These are phyloP conservation scores for Acrobasis consociella DNA, from an alignment of 2,888 invertebrate genomes.

Conservation along the genomic window DNA sequence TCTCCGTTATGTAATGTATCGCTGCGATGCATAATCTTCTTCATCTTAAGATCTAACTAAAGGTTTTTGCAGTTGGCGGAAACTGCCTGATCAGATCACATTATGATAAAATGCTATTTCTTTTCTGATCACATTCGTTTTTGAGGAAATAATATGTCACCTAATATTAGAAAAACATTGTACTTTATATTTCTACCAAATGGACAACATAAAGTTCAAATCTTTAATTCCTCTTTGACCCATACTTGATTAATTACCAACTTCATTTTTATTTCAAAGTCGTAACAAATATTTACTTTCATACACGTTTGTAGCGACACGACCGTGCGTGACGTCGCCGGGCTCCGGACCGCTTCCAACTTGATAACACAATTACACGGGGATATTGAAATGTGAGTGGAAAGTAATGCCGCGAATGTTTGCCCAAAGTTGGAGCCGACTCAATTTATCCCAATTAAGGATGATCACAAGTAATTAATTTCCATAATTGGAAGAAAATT, in stretches of 20 bases:
- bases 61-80: too few species aligned
- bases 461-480: constrained; percentile 62
- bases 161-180: too few species aligned
- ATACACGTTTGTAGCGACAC: background rate
- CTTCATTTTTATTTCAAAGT: too few species aligned
- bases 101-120: too few species aligned
- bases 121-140: too few species aligned
- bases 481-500: constrained; percentile 60
- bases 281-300: too few species aligned
- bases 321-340: background rate
- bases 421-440: constrained; percentile 34
- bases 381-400: constrained; percentile 22
- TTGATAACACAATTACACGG: constrained; percentile 2
- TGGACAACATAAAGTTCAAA: too few species aligned
- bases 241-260: too few species aligned
- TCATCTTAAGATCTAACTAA: background rate
- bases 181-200: too few species aligned
- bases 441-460: constrained; percentile 51
- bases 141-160: too few species aligned
- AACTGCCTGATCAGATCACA: too few species aligned
- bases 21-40: background rate
- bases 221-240: too few species aligned
- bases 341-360: background rate
- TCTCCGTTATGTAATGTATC: background rate
- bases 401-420: constrained; percentile 28